Percentiles rank a stretch among this genome's conserved stretches.
Evolutionary conservation across 1,140 invertebrate species (phyloP).

Genomic region (Phthorimaea operculella): DNA sequence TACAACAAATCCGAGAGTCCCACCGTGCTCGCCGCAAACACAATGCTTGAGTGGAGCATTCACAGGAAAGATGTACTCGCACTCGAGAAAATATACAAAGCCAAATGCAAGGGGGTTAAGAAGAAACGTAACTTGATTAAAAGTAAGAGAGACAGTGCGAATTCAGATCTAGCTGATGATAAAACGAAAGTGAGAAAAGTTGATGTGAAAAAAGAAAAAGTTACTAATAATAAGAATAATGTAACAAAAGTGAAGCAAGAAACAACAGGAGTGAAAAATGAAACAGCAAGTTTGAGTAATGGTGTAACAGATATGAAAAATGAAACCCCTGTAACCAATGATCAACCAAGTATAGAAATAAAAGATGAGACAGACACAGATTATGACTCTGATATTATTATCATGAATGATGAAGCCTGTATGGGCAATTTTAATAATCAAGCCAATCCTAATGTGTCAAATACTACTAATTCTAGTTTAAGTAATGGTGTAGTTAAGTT

Average conservation of each 20-base stretch:
- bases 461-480: no score
- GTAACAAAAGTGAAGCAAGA: not conserved
- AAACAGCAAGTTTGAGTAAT: no score
- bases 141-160: constrained; percentile 35
- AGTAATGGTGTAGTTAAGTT: no score
- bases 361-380: not conserved
- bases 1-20: constrained; percentile 78
- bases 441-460: no score
- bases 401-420: no score
- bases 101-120: constrained; percentile 56
- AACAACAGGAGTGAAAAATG: not conserved
- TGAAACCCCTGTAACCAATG: not conserved
- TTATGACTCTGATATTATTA: not conserved
- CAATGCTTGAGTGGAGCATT: constrained; percentile 53
- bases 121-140: constrained; percentile 53
- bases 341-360: not conserved
- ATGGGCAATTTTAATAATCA: no score
- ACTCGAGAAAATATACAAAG: constrained; percentile 52
- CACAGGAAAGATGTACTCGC: constrained; percentile 40
- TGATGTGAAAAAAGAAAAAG: constrained; percentile 35
- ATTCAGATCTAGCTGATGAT: constrained; percentile 22
- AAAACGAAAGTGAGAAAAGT: constrained; percentile 45
- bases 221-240: not conserved
- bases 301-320: not conserved
- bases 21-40: constrained; percentile 62